Conservation (phyloP, 2,113 vertebrate species). For the Percina caprodes region DNA sequence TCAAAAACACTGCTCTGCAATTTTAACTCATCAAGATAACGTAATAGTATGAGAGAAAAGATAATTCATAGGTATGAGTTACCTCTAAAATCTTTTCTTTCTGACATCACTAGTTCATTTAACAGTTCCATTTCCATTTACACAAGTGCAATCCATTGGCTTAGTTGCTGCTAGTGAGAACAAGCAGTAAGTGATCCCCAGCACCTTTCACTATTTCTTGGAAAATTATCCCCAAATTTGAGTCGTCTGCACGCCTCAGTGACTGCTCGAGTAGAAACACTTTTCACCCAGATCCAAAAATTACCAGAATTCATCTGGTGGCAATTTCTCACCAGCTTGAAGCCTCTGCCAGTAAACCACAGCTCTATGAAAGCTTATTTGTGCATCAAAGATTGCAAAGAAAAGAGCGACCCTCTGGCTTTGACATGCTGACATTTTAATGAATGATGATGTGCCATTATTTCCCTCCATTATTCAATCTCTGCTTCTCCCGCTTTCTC, state of each 20-base stretch:
- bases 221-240: background rate
- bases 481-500: constrained; percentile 1
- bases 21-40: background rate
- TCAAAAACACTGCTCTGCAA: background rate
- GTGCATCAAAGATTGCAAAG: constrained; percentile 25
- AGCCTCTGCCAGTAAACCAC: constrained; percentile 7
- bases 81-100: background rate
- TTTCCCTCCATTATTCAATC: constrained; percentile 47
- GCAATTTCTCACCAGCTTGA: constrained; percentile 12
- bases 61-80: background rate
- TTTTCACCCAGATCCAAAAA: constrained; percentile 6
- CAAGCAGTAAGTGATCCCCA: background rate
- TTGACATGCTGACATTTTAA: constrained; percentile 64
- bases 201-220: background rate
- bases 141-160: constrained; percentile 1
- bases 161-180: background rate
- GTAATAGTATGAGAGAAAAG: background rate
- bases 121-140: background rate
- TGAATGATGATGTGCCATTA: constrained; percentile 62
- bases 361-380: constrained; percentile 28
- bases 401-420: constrained; percentile 32
- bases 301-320: background rate
- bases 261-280: background rate
- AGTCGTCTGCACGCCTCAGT: background rate
- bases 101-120: background rate